Conservation (phyloP, 2,113 vertebrate species). For the Hylia prasina region DNA sequence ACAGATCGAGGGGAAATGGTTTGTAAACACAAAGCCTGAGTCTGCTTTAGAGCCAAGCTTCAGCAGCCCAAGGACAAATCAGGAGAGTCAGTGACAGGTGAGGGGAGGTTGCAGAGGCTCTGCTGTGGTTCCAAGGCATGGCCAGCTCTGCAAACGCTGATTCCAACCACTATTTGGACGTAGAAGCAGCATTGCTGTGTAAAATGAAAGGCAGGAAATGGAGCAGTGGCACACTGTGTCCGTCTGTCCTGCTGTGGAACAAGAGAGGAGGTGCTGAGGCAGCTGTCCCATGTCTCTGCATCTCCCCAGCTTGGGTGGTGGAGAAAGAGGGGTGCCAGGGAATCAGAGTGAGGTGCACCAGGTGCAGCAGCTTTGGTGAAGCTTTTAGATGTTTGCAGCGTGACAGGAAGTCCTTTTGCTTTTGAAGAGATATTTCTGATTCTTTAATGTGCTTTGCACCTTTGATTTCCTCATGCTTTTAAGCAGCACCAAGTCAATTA, state of each 20-base stretch:
- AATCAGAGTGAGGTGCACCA: not conserved
- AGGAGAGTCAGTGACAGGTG: not conserved
- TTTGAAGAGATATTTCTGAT: slow-evolving; percentile 55
- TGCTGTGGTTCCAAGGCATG: not conserved
- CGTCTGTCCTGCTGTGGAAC: not conserved
- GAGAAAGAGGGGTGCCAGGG: not conserved
- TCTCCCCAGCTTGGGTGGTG: not conserved
- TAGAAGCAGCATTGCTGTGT: not conserved
- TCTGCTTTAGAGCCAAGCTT: slow-evolving; percentile 40
- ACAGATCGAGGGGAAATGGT: slow-evolving; percentile 47
- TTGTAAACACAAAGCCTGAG: slow-evolving; percentile 59
- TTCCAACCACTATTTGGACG: fast-evolving
- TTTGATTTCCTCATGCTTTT: slow-evolving; percentile 52
- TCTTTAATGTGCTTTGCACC: slow-evolving; percentile 32
- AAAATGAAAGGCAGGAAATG: not conserved
- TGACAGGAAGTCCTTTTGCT: slow-evolving; percentile 59
- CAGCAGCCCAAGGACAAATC: slow-evolving; percentile 1
- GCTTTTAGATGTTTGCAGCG: slow-evolving; percentile 30
- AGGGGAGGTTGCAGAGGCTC: not conserved
- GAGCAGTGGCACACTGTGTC: not conserved
- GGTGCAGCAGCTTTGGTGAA: slow-evolving; percentile 8
- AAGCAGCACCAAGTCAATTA: slow-evolving; percentile 28
- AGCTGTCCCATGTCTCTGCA: not conserved
- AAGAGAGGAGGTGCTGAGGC: not conserved
- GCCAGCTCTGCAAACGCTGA: not conserved